Base-by-base conservation (phyloP, 2,797 vertebrate genomes). In the Amniataba percoides region DNA sequence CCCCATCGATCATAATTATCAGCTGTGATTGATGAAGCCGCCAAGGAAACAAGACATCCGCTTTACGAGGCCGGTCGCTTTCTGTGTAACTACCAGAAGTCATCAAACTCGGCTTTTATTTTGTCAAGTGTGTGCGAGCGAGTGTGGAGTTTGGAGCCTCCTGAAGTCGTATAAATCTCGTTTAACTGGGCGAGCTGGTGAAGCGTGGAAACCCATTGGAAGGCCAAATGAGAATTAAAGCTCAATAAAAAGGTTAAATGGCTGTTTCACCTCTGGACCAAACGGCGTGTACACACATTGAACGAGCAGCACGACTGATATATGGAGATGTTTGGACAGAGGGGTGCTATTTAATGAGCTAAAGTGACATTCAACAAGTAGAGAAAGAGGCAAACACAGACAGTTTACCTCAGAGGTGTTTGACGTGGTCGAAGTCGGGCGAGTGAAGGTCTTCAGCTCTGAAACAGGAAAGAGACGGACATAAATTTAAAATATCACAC, bases 191-290 rank as follows among this genome's bases (percentile, higher is more conserved):
- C 0, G 43, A 66, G 31, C 70, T n/a, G 51, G 34, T 55, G 65
- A 36, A 69, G 74, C 56, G 5, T 18, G 13, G 42, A 49, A 40
- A 25, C n/a, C 6, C 7, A 10, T 1, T 1, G 18, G 34, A 46
- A 63, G 40, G 49, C 70, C 53, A 18, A 60, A 52, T 39, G 21
- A 57, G 39, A 82, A 68, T 83, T 68, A 82, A 58, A 80, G 55
- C 59, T 67, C 46, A 3, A 67, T 82, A 48, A 76, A 85, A 76
- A 81, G 68, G 77, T 86, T 71, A 73, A 84, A 74, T 19, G 34
- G 23, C 5, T 7, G n/a, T 11, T 81, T 73, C 11, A 64, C 61
- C 71, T 74, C 56, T 4, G 45, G 52, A n/a, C 19, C 61, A 19
- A 62, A 67, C 2, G 4, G 5, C 0, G 4, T 21, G 9, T 9